Conservation (phyloP, 1,140 invertebrate genomes). For the Drosophila mauritiana region DNA sequence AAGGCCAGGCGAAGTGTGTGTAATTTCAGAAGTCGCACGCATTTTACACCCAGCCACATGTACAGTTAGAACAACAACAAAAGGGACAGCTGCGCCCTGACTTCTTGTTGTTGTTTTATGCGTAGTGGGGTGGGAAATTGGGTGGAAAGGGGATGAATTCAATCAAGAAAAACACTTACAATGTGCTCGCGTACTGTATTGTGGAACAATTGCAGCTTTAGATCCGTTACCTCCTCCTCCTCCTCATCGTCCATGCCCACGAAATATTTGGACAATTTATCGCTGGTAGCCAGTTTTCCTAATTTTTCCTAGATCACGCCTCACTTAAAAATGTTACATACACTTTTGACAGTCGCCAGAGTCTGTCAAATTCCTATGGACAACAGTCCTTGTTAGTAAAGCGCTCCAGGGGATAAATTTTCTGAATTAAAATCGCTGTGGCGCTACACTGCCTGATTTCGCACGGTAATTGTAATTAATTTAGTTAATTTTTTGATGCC, state of each 20-base stretch:
- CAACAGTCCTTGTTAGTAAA: not conserved
- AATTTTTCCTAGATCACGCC: constrained; percentile 2
- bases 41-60: constrained; percentile 1
- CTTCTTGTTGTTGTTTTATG: constrained; percentile 20
- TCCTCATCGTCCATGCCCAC: constrained; percentile 85
- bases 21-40: constrained; percentile 17
- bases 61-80: constrained; percentile 45
- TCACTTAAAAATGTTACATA: constrained; percentile 10
- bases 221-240: constrained; percentile 89
- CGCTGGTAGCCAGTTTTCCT: constrained; percentile 69
- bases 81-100: constrained; percentile 28
- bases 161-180: constrained; percentile 87
- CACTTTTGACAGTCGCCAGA: constrained; percentile 1
- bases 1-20: constrained; percentile 10
- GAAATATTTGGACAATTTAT: constrained; percentile 62
- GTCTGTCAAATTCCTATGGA: constrained; percentile 24
- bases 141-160: constrained; percentile 11
- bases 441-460: not conserved
- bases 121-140: constrained; percentile 1
- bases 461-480: constrained; percentile 8
- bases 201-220: constrained; percentile 94
- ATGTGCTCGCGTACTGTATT: constrained; percentile 97
- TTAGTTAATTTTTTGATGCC: constrained; percentile 10
- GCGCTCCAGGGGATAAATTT: not conserved
- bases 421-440: constrained; percentile 20